Conservation (phyloP, 2,888 invertebrate genomes). For the Synergus gifuensis region DNA sequence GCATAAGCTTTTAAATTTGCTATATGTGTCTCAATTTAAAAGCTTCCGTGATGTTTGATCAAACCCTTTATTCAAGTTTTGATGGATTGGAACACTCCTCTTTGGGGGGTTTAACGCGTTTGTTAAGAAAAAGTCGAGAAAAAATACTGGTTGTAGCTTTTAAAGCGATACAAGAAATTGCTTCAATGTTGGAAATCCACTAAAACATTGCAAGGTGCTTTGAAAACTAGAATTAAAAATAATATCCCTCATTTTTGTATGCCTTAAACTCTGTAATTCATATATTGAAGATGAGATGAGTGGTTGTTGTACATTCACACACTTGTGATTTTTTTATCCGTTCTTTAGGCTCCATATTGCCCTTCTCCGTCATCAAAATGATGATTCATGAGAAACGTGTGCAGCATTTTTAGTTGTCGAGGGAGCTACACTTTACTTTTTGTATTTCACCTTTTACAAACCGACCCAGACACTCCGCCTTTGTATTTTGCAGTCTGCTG, state of each 20-base stretch:
- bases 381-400: slow-evolving; percentile 28
- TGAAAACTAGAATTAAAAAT: not conserved
- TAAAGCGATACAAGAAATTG: no score
- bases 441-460: slow-evolving; percentile 4
- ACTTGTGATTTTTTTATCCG: not conserved
- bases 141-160: no score
- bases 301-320: not conserved
- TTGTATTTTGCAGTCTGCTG: slow-evolving; percentile 1
- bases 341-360: not conserved
- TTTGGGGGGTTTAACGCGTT: not conserved
- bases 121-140: no score
- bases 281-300: not conserved
- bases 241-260: not conserved
- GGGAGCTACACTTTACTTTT: slow-evolving; percentile 4
- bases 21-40: not conserved
- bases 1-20: not conserved
- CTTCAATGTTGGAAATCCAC: no score
- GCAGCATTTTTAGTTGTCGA: slow-evolving; percentile 12
- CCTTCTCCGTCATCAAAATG: not conserved
- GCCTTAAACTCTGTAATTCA: not conserved
- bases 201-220: no score
- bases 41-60: not conserved
- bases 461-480: slow-evolving; percentile 8
- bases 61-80: not conserved
- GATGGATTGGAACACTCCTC: not conserved